Conservation (phyloP, 2,797 vertebrate genomes). For the Peromyscus attwateri region DNA sequence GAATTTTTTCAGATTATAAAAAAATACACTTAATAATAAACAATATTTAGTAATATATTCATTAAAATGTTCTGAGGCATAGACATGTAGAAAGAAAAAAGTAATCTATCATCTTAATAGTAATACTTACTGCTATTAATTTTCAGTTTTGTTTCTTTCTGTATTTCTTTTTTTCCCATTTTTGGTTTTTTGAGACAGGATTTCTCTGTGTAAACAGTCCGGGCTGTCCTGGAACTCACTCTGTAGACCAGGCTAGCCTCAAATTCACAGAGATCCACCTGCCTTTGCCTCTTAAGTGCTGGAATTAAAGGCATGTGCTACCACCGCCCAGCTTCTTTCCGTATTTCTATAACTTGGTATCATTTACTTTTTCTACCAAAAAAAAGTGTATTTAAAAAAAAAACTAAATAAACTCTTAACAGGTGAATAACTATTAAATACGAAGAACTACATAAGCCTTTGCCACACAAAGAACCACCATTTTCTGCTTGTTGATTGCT, state of each 20-base stretch:
- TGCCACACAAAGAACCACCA: conserved; percentile 33
- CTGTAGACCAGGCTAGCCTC: neutral
- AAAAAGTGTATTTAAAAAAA: conserved; percentile 19
- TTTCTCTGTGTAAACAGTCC: neutral
- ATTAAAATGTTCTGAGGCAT: conserved; percentile 33
- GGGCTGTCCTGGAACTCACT: neutral
- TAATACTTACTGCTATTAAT: neutral
- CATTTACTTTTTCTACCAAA: conserved; percentile 33
- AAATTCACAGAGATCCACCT: neutral
- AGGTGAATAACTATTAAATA: neutral
- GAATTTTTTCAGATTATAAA: conserved; percentile 23
- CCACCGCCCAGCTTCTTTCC: neutral
- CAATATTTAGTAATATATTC: neutral
- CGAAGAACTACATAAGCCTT: conserved; percentile 11
- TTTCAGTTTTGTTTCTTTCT: conserved; percentile 41
- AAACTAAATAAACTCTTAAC: conserved; percentile 38
- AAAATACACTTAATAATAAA: neutral
- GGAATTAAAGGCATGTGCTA: neutral
- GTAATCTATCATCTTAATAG: neutral
- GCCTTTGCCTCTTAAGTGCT: neutral
- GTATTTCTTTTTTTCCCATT: neutral
- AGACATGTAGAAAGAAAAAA: conserved; percentile 1
- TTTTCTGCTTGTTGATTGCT: neutral
- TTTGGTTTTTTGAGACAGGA: neutral
- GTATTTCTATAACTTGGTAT: conserved; percentile 25